Conservation (phyloP, 1,140 invertebrate genomes). For the Euschistus heros region DNA sequence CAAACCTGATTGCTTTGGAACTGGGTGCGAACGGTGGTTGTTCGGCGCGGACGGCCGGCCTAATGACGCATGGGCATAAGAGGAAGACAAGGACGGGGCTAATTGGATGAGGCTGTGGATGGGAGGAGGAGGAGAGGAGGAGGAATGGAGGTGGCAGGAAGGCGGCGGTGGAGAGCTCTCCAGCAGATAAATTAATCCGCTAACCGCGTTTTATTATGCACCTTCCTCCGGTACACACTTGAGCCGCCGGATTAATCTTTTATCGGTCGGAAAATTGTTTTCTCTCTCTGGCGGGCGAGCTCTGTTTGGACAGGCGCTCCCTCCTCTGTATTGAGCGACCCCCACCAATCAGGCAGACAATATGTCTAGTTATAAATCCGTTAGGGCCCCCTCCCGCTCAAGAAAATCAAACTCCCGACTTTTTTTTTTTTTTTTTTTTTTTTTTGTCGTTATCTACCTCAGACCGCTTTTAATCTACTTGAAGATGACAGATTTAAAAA, state of each 20-base stretch:
- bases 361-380: conserved; percentile 2
- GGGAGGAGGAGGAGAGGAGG: not conserved
- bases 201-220: conserved; percentile 11
- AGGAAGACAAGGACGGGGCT: too few relatives aligned
- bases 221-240: not conserved
- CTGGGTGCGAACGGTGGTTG: too few relatives aligned
- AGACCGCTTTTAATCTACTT: conserved; percentile 10
- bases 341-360: not conserved
- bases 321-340: not conserved
- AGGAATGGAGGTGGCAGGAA: conserved; percentile 4
- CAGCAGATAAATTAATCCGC: conserved; percentile 6
- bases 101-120: not conserved
- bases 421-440: conserved; percentile 4
- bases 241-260: not conserved
- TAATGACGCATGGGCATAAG: too few relatives aligned
- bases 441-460: conserved; percentile 1
- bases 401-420: too few relatives aligned
- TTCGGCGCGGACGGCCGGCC: too few relatives aligned
- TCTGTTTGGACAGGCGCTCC: not conserved
- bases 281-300: not conserved
- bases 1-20: too few relatives aligned
- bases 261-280: conserved; percentile 14
- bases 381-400: too few relatives aligned
- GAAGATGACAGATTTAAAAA: not conserved
- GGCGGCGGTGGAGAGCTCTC: not conserved